Percentiles rank a stretch among this genome's conserved stretches.
Conservation (phyloP, 2,113 vertebrate genomes). For the Phalacrocorax brasilianus region DNA sequence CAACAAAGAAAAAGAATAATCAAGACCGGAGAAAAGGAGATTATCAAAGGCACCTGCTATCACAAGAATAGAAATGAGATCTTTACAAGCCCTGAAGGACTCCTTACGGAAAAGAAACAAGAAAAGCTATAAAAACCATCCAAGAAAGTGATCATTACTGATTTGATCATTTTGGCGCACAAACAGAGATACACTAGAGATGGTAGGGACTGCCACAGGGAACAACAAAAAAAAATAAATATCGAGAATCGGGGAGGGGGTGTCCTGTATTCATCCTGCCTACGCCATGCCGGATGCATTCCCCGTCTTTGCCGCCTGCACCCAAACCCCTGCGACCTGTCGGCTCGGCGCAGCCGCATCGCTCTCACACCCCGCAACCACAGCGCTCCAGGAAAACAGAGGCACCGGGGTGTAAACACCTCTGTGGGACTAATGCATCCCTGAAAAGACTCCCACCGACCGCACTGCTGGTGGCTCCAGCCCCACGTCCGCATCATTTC, state of each 20-base stretch:
- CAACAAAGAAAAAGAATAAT: slow-evolving; percentile 29
- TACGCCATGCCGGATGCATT: accelerated
- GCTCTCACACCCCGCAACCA: background rate
- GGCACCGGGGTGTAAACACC: background rate
- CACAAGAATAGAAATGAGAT: slow-evolving; percentile 35
- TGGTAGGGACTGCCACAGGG: background rate
- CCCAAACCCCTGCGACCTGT: background rate
- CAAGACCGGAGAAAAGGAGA: background rate
- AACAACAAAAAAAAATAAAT: background rate
- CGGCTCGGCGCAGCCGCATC: background rate
- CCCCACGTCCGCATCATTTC: background rate
- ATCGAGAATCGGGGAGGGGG: accelerated
- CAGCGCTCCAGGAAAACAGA: background rate
- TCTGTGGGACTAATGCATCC: background rate
- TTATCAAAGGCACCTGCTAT: slow-evolving; percentile 43
- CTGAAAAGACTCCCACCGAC: accelerated
- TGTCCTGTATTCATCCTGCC: background rate
- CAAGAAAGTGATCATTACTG: background rate
- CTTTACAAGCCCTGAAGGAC: slow-evolving; percentile 24
- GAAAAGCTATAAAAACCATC: background rate
- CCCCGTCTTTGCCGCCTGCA: background rate
- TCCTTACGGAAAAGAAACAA: background rate
- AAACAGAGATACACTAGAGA: background rate
- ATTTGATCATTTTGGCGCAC: slow-evolving; percentile 16
- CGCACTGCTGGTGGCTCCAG: background rate